phyloP scores from a whole-genome alignment of 1,140 invertebrate species.

The Coenobita brevimanus region DNA sequence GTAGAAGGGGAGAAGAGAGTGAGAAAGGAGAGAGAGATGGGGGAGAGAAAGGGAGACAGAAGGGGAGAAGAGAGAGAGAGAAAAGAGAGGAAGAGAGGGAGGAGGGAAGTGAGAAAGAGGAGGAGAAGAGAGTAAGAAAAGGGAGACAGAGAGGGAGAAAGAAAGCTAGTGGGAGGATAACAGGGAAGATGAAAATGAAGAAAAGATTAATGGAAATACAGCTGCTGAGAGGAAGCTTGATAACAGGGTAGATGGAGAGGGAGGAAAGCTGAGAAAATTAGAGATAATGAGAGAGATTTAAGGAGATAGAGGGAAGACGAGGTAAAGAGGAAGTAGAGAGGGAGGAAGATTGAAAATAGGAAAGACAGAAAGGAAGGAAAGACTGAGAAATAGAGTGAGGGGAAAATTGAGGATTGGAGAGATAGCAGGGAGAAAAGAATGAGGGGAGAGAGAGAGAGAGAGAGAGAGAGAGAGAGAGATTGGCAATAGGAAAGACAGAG shows the following conservation, averaged over 20 bases:
- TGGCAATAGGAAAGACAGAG: conserved; percentile 1
- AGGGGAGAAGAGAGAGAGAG: not conserved
- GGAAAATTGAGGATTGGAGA: not conserved
- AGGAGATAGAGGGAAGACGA: not conserved
- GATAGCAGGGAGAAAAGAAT: not conserved
- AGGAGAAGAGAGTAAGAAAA: not conserved
- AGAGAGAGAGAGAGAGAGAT: conserved; percentile 1
- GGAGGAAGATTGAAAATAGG: too few relatives aligned
- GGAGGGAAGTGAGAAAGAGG: not conserved
- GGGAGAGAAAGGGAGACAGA: conserved; percentile 25
- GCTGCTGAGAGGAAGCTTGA: not conserved
- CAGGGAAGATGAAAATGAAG: not conserved
- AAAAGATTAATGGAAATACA: too few relatives aligned
- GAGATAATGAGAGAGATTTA: too few relatives aligned
- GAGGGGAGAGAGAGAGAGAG: too few relatives aligned
- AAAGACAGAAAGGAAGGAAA: too few relatives aligned
- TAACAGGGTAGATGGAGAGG: conserved; percentile 18
- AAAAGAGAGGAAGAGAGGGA: too few relatives aligned
- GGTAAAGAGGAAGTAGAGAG: not conserved
- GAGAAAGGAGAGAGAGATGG: too few relatives aligned
- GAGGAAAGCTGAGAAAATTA: not conserved
- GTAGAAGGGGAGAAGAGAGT: conserved; percentile 17
- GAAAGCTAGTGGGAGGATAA: conserved; percentile 2
- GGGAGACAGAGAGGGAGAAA: too few relatives aligned
- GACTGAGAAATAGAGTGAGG: too few relatives aligned